These are phyloP conservation scores for Syngnathus floridae DNA, from an alignment of 2,113 vertebrate genomes.

Conservation along the genomic window DNA sequence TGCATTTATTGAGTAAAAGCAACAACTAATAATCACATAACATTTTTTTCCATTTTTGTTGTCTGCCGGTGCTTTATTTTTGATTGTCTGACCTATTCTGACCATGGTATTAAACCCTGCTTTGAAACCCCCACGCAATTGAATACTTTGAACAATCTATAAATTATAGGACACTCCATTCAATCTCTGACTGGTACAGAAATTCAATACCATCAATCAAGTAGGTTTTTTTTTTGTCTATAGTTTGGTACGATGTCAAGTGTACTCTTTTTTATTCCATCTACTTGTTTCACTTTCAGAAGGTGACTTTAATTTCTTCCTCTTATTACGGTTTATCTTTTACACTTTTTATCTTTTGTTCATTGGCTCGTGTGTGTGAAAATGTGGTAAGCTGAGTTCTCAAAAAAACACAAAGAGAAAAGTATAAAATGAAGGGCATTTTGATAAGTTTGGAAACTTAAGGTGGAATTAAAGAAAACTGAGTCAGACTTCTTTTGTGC, in stretches of 20 bases:
- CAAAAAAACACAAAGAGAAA: not conserved
- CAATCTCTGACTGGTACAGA: not conserved
- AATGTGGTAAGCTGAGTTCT: not conserved
- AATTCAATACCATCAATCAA: not conserved
- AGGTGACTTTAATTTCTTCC: not conserved
- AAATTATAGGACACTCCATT: not conserved
- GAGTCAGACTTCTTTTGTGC: not conserved
- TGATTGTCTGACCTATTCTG: too few species aligned
- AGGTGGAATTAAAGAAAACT: not conserved
- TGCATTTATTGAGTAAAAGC: too few species aligned
- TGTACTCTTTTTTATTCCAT: not conserved
- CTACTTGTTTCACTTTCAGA: not conserved
- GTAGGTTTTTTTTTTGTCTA: not conserved
- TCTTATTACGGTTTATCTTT: not conserved
- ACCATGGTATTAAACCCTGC: not conserved
- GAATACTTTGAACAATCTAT: not conserved
- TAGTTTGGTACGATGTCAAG: not conserved
- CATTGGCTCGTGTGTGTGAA: not conserved
- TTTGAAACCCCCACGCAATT: not conserved
- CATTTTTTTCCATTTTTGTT: too few species aligned
- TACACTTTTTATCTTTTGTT: not conserved
- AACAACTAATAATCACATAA: too few species aligned
- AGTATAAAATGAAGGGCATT: not conserved
- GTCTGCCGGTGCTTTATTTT: too few species aligned
- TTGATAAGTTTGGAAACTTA: not conserved